phyloP scores from a whole-genome alignment of 2,797 vertebrate genomes.

The Betta splendens region DNA sequence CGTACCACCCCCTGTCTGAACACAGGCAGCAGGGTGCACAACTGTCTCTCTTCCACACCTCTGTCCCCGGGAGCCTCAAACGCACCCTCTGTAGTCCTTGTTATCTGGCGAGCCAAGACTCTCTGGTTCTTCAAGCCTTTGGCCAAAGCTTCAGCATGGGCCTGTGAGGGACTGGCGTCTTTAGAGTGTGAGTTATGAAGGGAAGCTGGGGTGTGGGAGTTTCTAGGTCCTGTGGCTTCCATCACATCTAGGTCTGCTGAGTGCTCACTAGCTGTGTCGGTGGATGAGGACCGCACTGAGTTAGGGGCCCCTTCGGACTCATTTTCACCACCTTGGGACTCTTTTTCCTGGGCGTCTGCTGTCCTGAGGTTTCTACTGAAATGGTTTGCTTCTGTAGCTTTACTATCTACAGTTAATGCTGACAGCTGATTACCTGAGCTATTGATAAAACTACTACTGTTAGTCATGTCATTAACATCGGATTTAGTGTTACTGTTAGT shows the following conservation, averaged over 20 bases:
- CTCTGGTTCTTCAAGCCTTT: constrained; percentile 88
- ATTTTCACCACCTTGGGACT: constrained; percentile 53
- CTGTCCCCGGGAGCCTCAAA: constrained; percentile 17
- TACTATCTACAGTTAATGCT: constrained; percentile 61
- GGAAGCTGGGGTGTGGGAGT: constrained; percentile 40
- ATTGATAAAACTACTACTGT: constrained; percentile 62
- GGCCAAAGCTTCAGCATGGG: constrained; percentile 77
- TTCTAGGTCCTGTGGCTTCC: constrained; percentile 66
- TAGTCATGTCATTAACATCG: constrained; percentile 41
- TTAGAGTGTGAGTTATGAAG: constrained; percentile 44
- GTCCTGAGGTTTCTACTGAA: constrained; percentile 59
- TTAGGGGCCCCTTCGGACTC: constrained; percentile 72
- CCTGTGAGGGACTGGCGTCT: constrained; percentile 58
- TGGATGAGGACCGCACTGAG: constrained; percentile 87
- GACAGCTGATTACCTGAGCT: constrained; percentile 75
- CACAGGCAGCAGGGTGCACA: constrained; percentile 48
- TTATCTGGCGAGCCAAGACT: constrained; percentile 81
- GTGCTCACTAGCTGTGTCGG: constrained; percentile 89
- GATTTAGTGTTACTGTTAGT: constrained; percentile 47
- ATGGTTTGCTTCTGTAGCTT: constrained; percentile 60
- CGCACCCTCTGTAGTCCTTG: constrained; percentile 45
- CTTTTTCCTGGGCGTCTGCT: constrained; percentile 57
- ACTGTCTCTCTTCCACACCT: constrained; percentile 38
- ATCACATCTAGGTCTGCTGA: constrained; percentile 80
- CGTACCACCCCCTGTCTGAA: constrained; percentile 88